phyloP scores from a whole-genome alignment of 2,797 vertebrate species.

The Gephyroberyx darwinii region DNA sequence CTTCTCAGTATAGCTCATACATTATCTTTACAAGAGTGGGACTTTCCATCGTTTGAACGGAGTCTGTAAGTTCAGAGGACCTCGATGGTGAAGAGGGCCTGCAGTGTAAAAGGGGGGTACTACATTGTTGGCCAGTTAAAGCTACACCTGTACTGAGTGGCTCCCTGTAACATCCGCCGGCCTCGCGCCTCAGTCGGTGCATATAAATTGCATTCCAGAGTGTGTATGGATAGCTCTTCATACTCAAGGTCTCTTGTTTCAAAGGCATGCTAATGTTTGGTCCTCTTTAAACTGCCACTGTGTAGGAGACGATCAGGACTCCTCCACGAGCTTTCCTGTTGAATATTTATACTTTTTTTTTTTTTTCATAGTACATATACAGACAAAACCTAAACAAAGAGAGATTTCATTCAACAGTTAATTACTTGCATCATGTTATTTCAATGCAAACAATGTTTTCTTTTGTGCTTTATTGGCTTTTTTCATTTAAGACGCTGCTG shows the following conservation, averaged over 20 bases:
- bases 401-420: not conserved
- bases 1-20: conserved; percentile 33
- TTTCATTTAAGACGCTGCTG: not conserved
- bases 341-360: conserved; percentile 78
- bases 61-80: conserved; percentile 54
- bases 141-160: conserved; percentile 71
- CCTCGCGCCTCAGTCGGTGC: conserved; percentile 74
- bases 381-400: conserved; percentile 54
- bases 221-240: conserved; percentile 74
- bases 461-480: conserved; percentile 7
- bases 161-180: conserved; percentile 69
- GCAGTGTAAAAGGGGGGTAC: conserved; percentile 42
- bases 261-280: conserved; percentile 79
- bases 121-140: conserved; percentile 59
- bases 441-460: not conserved
- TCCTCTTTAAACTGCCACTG: conserved; percentile 71
- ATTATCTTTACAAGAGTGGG: conserved; percentile 19
- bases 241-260: conserved; percentile 79
- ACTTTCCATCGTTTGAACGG: conserved; percentile 11
- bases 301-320: conserved; percentile 78
- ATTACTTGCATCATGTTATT: conserved; percentile 11
- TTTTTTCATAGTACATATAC: conserved; percentile 45
- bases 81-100: conserved; percentile 42
- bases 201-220: conserved; percentile 81
- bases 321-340: conserved; percentile 62